Conservation (phyloP, 2,888 invertebrate genomes). For the Eumerus sabulonum region DNA sequence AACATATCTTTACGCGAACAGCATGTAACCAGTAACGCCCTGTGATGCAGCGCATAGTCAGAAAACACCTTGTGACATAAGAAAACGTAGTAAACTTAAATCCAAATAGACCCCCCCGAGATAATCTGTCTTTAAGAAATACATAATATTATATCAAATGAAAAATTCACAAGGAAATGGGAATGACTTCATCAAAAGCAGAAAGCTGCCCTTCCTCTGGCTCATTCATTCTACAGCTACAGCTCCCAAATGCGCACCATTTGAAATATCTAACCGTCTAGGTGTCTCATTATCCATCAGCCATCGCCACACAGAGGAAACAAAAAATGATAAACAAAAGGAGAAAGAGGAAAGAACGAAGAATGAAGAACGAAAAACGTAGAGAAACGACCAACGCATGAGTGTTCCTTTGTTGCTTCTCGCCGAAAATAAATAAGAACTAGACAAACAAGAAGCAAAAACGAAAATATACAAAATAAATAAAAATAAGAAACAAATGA, state of each 20-base stretch:
- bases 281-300: conserved; percentile 33
- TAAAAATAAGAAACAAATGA: background rate
- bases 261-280: conserved; percentile 1
- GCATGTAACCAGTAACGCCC: too few relatives aligned
- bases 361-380: conserved; percentile 23
- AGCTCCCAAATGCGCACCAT: too few relatives aligned
- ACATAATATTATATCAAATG: too few relatives aligned
- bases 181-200: conserved; percentile 50
- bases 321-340: background rate
- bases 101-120: background rate
- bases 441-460: background rate
- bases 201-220: conserved; percentile 5
- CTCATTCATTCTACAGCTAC: background rate
- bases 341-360: background rate
- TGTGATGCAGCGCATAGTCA: too few relatives aligned
- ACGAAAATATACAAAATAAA: conserved; percentile 7
- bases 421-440: conserved; percentile 8
- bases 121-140: too few relatives aligned
- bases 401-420: conserved; percentile 9
- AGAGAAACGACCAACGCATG: background rate
- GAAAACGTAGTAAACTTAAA: too few relatives aligned
- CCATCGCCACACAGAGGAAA: too few relatives aligned
- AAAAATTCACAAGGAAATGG: conserved; percentile 23
- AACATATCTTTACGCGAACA: too few relatives aligned
- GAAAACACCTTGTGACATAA: too few relatives aligned